Base-by-base conservation (phyloP, 1,140 invertebrate genomes). In the Oryctes rhinoceros region DNA sequence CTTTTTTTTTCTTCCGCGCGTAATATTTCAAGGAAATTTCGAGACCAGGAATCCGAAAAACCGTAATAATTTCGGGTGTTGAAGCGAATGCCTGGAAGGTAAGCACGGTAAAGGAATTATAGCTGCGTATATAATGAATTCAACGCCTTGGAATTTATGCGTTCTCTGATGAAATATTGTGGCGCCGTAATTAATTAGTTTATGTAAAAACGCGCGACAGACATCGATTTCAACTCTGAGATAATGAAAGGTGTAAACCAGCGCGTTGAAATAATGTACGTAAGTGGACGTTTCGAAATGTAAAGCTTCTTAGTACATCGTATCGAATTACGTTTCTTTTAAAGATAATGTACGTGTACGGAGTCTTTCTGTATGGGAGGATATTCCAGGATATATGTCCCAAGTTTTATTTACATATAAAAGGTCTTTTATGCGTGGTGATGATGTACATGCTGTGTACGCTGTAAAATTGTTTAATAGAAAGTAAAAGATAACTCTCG, bases 151-250 rank as follows among this genome's bases (percentile, higher is more conserved):
- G 65, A 71, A 71, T 71, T 71, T 71, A 71, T 71, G 65, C 65
- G 35, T 15, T 4, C 18, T 24, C 65, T 24, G 65, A 71, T 71
- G 65, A 71, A 71, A 71, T 71, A 71, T 71, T 71, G 35, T 37
- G 65, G 65, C 65, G 65, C 65, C 65, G 65, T 30, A 9, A 35
- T 71, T 37, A 71, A 71, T 71, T 71, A 71, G 65, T 71, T 24
- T 71, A 24, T 24, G 20, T 71, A 37, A 71, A 71, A 71, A 37
- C 11, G 18, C 7, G 35, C 20, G 35, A 71, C 65, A 24, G 53
- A 6, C 18, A 59, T 18, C 15, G 15, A 71, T 71, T 35, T 35
- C 37, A 71, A 37, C 65, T 7, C 35, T 71, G 2, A 35, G 65
- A 24, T 71, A 71, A 71, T 35, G 20, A 35, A 71, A 71, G 20